Evolutionary conservation across 2,797 vertebrate species (phyloP).

Genomic region (Martes flavigula): DNA sequence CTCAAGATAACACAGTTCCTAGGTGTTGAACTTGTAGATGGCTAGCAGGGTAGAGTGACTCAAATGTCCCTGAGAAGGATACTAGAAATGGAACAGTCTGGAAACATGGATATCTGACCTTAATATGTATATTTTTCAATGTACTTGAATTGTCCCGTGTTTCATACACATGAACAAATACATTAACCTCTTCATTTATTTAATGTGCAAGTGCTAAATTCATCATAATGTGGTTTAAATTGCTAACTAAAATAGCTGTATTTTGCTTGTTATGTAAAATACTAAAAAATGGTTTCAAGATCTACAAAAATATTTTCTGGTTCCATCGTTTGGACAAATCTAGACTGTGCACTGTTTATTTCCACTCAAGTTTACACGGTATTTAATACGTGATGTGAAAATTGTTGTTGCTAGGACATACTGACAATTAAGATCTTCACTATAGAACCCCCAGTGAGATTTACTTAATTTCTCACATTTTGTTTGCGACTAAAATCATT

Average conservation of each 20-base stretch:
- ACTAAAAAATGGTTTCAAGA: constrained; percentile 15
- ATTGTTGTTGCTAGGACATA: not conserved
- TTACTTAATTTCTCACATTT: constrained; percentile 27
- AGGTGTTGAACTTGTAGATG: not conserved
- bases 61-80: not conserved
- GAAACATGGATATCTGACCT: not conserved
- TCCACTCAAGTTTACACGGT: not conserved
- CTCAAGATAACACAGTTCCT: not conserved
- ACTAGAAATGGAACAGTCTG: not conserved
- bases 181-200: not conserved
- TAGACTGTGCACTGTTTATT: not conserved
- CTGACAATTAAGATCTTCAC: not conserved
- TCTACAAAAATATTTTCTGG: not conserved
- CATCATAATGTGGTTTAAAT: not conserved
- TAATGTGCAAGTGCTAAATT: not conserved
- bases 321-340: not conserved
- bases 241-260: not conserved
- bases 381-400: constrained; percentile 19
- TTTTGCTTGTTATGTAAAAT: not conserved
- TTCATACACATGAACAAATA: not conserved
- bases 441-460: not conserved
- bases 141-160: not conserved
- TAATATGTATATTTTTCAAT: not conserved
- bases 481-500: constrained; percentile 14
- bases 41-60: not conserved